Percentiles rank a stretch among this genome's conserved stretches.
Conservation (phyloP, 2,888 invertebrate genomes). For the Hirtodrosophila cameraria region DNA sequence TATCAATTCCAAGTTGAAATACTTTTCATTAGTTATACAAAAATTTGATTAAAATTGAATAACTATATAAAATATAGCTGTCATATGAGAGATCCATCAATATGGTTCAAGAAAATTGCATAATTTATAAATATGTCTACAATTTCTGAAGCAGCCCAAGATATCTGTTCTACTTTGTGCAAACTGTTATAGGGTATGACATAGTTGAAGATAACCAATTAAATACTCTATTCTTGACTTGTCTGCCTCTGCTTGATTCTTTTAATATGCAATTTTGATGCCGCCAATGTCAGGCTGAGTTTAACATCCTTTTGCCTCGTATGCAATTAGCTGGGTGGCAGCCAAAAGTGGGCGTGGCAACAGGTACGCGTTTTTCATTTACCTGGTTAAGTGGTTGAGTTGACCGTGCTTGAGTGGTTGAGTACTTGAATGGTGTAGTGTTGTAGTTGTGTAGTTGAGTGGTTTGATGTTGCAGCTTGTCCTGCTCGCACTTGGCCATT, state of each 20-base stretch:
- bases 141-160: too few species aligned
- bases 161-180: too few species aligned
- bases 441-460: constrained; percentile 25
- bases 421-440: constrained; percentile 13
- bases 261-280: constrained; percentile 63
- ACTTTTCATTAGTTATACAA: too few species aligned
- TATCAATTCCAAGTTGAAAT: too few species aligned
- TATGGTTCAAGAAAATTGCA: too few species aligned
- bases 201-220: not conserved
- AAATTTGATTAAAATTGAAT: too few species aligned
- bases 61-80: too few species aligned
- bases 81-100: too few species aligned
- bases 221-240: not conserved
- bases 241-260: not conserved
- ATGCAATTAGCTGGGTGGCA: constrained; percentile 66
- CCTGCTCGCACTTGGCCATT: constrained; percentile 64
- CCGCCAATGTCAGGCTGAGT: constrained; percentile 22
- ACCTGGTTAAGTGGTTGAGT: constrained; percentile 42
- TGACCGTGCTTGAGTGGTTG: not conserved
- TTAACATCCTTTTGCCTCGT: constrained; percentile 20
- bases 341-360: constrained; percentile 64
- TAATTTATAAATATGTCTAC: too few species aligned
- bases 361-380: constrained; percentile 72
- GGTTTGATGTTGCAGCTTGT: constrained; percentile 34
- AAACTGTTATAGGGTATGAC: constrained; percentile 11